Conservation (phyloP, 37 sponge, comb jelly and placozoan species). For the Chondrosia reniformis region DNA sequence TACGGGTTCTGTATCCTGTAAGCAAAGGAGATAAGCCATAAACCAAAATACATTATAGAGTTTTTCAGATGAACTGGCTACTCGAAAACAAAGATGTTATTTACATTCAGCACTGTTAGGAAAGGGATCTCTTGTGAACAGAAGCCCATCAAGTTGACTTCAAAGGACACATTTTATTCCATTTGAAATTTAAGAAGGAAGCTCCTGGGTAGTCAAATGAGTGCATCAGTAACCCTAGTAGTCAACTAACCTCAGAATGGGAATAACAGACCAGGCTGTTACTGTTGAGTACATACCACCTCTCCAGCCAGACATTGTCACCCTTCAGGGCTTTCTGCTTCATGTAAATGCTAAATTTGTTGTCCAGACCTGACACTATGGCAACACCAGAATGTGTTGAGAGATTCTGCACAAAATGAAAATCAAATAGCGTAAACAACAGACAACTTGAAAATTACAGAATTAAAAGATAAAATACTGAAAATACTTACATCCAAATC, state of each 20-base stretch:
- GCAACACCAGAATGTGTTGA: background rate
- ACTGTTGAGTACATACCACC: constrained; percentile 54
- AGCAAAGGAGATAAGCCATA: background rate
- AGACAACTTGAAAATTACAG: too few relatives aligned
- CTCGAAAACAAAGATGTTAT: too few relatives aligned
- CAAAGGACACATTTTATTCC: too few relatives aligned
- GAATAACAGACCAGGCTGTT: constrained; percentile 45
- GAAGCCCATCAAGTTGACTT: too few relatives aligned
- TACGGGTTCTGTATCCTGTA: constrained; percentile 27
- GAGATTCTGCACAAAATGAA: constrained; percentile 14
- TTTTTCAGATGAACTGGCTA: too few relatives aligned
- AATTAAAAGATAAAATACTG: background rate
- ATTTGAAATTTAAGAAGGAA: too few relatives aligned
- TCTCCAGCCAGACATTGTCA: constrained; percentile 27
- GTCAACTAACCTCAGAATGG: constrained; percentile 18
- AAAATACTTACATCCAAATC: constrained; percentile 9
- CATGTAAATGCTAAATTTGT: constrained; percentile 32
- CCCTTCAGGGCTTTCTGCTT: constrained; percentile 23
- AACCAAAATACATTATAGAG: too few relatives aligned
- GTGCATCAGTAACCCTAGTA: background rate
- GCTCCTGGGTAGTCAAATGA: too few relatives aligned
- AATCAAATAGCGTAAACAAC: too few relatives aligned
- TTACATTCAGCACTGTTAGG: too few relatives aligned
- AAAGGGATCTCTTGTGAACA: too few relatives aligned
- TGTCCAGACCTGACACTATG: constrained; percentile 26